Conservation (phyloP, 2,888 invertebrate species). For the Oxystoma pomonae region DNA sequence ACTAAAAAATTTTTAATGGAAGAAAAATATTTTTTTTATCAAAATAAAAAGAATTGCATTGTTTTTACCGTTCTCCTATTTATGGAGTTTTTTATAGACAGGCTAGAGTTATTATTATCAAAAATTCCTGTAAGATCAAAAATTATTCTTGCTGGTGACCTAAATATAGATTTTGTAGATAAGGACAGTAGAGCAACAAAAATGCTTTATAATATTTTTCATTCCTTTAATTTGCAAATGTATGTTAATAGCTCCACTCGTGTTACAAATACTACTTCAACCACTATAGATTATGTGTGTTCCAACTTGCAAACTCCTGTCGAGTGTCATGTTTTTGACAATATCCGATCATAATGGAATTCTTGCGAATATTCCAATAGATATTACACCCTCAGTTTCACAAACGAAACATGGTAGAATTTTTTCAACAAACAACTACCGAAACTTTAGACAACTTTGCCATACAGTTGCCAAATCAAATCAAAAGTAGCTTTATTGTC, state of each 20-base stretch:
- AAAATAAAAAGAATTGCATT: no score
- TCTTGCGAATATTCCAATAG: no score
- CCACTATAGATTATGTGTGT: not conserved
- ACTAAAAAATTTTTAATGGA: no score
- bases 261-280: not conserved
- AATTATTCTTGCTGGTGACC: not conserved
- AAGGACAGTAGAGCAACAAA: not conserved
- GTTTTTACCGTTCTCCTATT: no score
- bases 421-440: no score
- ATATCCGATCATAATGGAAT: no score
- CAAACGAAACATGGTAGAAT: no score
- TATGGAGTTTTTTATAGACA: not conserved
- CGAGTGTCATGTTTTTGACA: no score
- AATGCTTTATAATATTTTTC: not conserved
- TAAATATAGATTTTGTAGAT: not conserved
- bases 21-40: no score
- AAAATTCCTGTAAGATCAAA: not conserved
- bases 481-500: not conserved
- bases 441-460: no score
- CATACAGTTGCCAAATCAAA: not conserved
- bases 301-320: no score
- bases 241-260: not conserved
- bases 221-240: not conserved
- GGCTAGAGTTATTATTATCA: not conserved
- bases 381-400: no score